A percentile compares a stretch with the other conserved stretches of the same genome.
phyloP scores from a whole-genome alignment of 2,888 invertebrate species.

The Mamestra brassicae region DNA sequence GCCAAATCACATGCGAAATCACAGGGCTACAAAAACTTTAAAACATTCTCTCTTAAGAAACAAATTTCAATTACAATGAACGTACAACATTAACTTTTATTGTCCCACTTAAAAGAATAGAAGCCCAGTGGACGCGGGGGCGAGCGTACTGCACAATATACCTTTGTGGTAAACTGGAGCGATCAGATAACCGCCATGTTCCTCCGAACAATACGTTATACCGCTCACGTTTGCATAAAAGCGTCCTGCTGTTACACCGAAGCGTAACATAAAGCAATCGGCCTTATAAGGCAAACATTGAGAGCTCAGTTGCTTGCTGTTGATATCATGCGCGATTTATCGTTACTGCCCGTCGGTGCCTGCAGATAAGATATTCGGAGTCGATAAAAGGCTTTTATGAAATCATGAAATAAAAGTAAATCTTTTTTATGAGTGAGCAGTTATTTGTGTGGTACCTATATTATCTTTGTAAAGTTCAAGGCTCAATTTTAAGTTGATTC shows the following conservation, averaged over 20 bases:
- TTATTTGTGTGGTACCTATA: conserved; percentile 26
- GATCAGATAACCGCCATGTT: conserved; percentile 71
- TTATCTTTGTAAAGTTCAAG: conserved; percentile 43
- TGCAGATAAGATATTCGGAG: conserved; percentile 40
- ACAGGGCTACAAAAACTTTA: no score
- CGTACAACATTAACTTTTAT: conserved; percentile 44
- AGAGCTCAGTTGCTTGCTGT: conserved; percentile 43
- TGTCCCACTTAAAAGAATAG: conserved; percentile 53
- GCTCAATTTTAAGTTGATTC: conserved; percentile 1
- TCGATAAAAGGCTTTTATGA: conserved; percentile 43
- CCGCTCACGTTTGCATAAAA: conserved; percentile 64
- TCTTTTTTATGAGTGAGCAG: conserved; percentile 39
- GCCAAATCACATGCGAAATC: background rate
- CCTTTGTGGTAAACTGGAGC: conserved; percentile 67
- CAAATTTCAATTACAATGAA: conserved; percentile 17
- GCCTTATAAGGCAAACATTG: conserved; percentile 53
- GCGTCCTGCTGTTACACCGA: conserved; percentile 60
- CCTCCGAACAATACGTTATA: conserved; percentile 65
- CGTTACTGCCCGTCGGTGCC: conserved; percentile 28
- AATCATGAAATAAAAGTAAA: conserved; percentile 40
- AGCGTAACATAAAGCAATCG: conserved; percentile 54
- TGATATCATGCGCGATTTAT: conserved; percentile 51
- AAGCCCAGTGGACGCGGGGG: conserved; percentile 45
- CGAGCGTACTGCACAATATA: conserved; percentile 53
- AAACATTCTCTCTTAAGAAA: conserved; percentile 13